Evolutionary conservation across 2,888 invertebrate species (phyloP).

Genomic region (Odontocerum albicorne): DNA sequence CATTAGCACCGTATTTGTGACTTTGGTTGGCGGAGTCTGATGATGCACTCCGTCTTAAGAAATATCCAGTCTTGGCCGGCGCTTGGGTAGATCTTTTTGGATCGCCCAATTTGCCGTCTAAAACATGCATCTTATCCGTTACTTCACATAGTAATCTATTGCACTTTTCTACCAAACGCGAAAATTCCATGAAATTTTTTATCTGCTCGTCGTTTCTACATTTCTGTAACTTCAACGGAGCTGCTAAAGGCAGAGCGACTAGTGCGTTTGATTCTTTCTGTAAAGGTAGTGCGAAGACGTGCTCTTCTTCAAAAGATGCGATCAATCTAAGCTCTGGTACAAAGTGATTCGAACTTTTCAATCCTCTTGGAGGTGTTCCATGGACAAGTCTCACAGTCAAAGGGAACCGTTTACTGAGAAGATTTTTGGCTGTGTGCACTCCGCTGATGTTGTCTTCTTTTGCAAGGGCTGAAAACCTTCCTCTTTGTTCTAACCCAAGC

Average conservation of each 20-base stretch:
- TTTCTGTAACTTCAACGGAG: constrained; percentile 80
- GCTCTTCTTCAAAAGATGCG: constrained; percentile 84
- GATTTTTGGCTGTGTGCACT: constrained; percentile 87
- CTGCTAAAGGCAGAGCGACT: constrained; percentile 82
- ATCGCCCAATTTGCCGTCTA: constrained; percentile 80
- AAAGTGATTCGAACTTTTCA: constrained; percentile 80
- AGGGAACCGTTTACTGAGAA: constrained; percentile 87
- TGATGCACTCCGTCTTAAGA: constrained; percentile 75
- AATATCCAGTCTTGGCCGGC: constrained; percentile 64
- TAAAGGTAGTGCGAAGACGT: constrained; percentile 80
- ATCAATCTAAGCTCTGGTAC: constrained; percentile 82
- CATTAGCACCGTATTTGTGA: constrained; percentile 50
- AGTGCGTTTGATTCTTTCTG: constrained; percentile 78
- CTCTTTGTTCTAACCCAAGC: constrained; percentile 83
- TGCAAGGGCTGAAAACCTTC: constrained; percentile 89
- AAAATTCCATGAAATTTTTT: constrained; percentile 73
- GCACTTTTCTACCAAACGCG: constrained; percentile 76
- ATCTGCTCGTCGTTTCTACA: constrained; percentile 82
- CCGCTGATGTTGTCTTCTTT: constrained; percentile 93
- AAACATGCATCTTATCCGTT: constrained; percentile 77
- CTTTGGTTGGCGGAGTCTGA: constrained; percentile 68
- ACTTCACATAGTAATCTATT: constrained; percentile 73
- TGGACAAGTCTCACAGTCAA: constrained; percentile 90
- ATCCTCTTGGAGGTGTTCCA: constrained; percentile 82
- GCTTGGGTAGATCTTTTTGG: constrained; percentile 53